phyloP scores from a whole-genome alignment of 92 coral and sea anemone species.

The Phenganax stokvisi region DNA sequence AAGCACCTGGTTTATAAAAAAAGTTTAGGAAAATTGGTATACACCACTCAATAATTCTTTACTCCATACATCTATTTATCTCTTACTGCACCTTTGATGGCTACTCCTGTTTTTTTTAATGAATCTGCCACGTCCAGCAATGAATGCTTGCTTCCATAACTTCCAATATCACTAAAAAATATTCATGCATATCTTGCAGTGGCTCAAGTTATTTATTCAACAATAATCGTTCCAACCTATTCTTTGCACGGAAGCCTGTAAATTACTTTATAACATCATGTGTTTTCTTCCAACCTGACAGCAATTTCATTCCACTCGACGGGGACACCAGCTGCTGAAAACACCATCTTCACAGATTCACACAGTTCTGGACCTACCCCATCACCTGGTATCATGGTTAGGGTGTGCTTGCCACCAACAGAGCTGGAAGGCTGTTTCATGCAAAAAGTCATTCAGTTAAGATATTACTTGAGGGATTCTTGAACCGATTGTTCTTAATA shows the following conservation, averaged over 20 bases:
- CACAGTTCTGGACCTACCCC: constrained; percentile 97
- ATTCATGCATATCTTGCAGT: too few species aligned
- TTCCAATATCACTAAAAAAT: constrained; percentile 70
- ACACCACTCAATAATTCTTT: not conserved
- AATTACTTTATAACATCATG: not conserved
- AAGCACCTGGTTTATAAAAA: constrained; percentile 57
- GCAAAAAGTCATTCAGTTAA: too few species aligned
- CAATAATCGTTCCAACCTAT: not conserved
- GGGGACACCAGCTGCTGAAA: constrained; percentile 93
- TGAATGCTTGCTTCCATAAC: constrained; percentile 87
- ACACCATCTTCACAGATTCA: constrained; percentile 83
- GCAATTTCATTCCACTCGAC: constrained; percentile 98
- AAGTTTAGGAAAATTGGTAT: too few species aligned
- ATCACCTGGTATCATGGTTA: constrained; percentile 94
- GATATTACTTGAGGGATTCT: too few species aligned
- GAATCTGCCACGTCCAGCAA: constrained; percentile 82
- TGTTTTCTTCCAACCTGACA: constrained; percentile 58
- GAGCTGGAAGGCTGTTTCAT: constrained; percentile 48
- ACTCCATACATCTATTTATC: not conserved
- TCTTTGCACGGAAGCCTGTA: not conserved
- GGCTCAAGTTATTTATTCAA: too few species aligned
- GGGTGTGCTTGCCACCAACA: constrained; percentile 72
- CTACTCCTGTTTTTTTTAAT: constrained; percentile 91
- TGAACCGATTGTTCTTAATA: too few species aligned
- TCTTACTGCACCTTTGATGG: constrained; percentile 65